Percentiles rank a stretch among this genome's conserved stretches.
These are phyloP conservation scores for Crossaster papposus DNA, from an alignment of 53 echinoderm and acorn worm genomes.

Conservation along the genomic window DNA sequence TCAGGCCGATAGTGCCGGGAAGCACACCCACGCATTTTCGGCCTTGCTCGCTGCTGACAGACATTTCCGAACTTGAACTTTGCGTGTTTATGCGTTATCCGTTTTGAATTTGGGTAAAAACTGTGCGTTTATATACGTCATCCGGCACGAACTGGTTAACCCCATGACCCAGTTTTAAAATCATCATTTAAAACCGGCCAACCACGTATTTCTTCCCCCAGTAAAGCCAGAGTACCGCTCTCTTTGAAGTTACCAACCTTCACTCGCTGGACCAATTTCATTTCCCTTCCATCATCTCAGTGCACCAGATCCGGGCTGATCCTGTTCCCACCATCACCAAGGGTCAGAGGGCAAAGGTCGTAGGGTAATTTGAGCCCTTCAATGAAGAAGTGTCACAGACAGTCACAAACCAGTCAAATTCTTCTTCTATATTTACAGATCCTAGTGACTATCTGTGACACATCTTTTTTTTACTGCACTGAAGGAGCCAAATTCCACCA, in stretches of 20 bases:
- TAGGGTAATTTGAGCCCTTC: constrained; percentile 42
- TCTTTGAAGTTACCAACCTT: constrained; percentile 44
- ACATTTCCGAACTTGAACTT: too few species aligned
- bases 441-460: constrained; percentile 43
- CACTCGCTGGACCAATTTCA: background rate
- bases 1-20: too few species aligned
- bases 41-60: too few species aligned
- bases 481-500: background rate
- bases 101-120: too few species aligned
- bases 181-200: too few species aligned
- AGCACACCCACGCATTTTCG: too few species aligned
- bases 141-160: too few species aligned
- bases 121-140: too few species aligned
- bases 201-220: too few species aligned
- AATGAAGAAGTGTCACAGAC: constrained; percentile 63
- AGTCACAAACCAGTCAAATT: constrained; percentile 57
- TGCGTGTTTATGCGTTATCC: too few species aligned
- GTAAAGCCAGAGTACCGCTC: background rate
- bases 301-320: constrained; percentile 57
- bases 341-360: constrained; percentile 50
- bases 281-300: constrained; percentile 24
- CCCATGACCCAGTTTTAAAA: too few species aligned
- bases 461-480: constrained; percentile 14
- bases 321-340: background rate
- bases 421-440: background rate